phyloP scores from a whole-genome alignment of 2,888 invertebrate genomes.

The Sphaeridia pumilis region DNA sequence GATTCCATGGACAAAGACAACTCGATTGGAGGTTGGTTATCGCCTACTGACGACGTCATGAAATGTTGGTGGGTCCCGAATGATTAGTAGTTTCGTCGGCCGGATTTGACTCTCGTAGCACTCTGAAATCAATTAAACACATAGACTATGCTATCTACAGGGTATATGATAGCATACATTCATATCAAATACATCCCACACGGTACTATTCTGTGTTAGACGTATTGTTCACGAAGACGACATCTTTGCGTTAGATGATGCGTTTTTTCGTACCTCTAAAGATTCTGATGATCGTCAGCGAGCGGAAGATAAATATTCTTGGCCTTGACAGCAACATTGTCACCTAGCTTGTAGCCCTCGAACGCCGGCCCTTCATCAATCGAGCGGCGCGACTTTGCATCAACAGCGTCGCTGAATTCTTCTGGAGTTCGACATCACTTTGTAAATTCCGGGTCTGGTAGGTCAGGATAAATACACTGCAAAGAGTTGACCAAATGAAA shows the following conservation, averaged over 20 bases:
- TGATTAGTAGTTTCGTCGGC: constrained; percentile 12
- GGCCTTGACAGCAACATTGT: constrained; percentile 78
- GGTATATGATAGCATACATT: not conserved
- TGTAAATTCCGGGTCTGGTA: constrained; percentile 84
- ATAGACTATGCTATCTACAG: not conserved
- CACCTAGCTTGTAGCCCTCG: constrained; percentile 85
- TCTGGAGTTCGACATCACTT: constrained; percentile 78
- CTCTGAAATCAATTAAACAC: constrained; percentile 13
- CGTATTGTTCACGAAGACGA: constrained; percentile 28
- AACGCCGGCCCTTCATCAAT: constrained; percentile 97
- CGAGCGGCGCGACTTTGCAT: constrained; percentile 88
- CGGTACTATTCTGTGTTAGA: constrained; percentile 31
- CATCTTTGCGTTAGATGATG: constrained; percentile 68
- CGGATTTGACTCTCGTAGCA: constrained; percentile 25
- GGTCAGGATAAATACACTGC: constrained; percentile 80
- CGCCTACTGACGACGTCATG: not conserved
- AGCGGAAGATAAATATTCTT: constrained; percentile 91
- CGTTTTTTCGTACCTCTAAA: constrained; percentile 65
- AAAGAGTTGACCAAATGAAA: not conserved
- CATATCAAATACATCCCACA: constrained; percentile 8
- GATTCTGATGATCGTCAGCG: constrained; percentile 73
- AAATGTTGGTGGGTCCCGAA: not conserved
- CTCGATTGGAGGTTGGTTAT: constrained; percentile 3
- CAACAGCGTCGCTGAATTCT: constrained; percentile 83
- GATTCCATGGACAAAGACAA: not conserved